Evolutionary conservation across 2,113 vertebrate species (phyloP), one percentile per base, ranked within the genome.

Genomic region (Sialia sialis): DNA sequence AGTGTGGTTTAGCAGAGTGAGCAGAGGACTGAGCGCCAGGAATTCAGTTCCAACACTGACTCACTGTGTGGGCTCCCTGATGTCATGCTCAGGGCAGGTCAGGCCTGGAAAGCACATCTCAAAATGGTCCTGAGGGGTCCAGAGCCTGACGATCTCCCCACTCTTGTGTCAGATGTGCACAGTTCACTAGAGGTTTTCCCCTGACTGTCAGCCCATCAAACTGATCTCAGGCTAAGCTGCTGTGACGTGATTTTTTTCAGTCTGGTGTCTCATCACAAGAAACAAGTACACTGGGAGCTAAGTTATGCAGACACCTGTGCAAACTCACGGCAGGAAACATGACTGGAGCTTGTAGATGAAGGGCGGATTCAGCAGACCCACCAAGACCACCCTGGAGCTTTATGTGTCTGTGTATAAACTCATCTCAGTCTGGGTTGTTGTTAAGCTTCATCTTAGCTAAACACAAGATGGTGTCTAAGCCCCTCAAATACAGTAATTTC

Each of bases 1-100:
- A 3, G 51, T 83, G 90, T 85, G 92, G 95, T 94, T 97, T 96
- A 95, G 89, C 83, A 91, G 89, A 93, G 90, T 5, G 70, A 96
- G 63, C 69, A 82, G 64, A 70, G 44, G 17, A 89, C 39, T 3
- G 4, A 89, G 70, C 0, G 84, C 91, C 91, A 95, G 83, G 84
- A 87, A 73, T 81, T 89, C 0, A 0, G n/a, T 80, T 90, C 89
- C 87, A 94, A 56, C 76, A 80, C 89, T 93, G 92, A 89, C 93
- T 96, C 78, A 94, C 83, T 94, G 87, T 92, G 89, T 96, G 91
- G 79, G 93, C 94, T 95, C 60, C 52, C 75, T 78, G 73, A 80
- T 95, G 85, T 84, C 94, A 91, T 72, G 58, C 69, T 83, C 67
- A 17, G 86, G 80, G 89, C 69, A 92, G 87, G 68, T 93, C 90